A percentile compares a stretch with the other conserved stretches of the same genome.
phyloP scores from a whole-genome alignment of 2,888 invertebrate genomes.

The Heteromyza rotundicornis region DNA sequence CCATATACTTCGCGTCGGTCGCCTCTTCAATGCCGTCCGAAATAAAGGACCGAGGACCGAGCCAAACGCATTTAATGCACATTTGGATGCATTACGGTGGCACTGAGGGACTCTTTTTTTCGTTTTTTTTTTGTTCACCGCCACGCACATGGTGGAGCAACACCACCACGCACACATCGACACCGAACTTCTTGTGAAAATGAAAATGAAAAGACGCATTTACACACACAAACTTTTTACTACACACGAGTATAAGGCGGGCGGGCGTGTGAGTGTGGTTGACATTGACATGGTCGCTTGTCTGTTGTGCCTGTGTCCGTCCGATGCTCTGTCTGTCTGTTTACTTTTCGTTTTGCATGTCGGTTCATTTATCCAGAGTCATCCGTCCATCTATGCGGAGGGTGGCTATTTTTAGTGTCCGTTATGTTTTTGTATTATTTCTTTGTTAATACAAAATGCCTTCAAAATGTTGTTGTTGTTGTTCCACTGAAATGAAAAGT shows the following conservation, averaged over 20 bases:
- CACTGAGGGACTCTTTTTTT: neutral
- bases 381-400: conserved; percentile 37
- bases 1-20: neutral
- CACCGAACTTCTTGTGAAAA: neutral
- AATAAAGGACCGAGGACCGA: neutral
- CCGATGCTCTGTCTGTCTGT: no score
- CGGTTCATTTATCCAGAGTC: conserved; percentile 28
- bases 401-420: conserved; percentile 59
- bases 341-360: conserved; percentile 30
- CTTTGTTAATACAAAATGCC: neutral
- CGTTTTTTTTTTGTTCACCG: neutral
- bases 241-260: neutral
- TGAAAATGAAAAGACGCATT: neutral
- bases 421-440: conserved; percentile 25
- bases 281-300: conserved; percentile 38
- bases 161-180: neutral
- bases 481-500: neutral
- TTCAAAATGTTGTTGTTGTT: no score
- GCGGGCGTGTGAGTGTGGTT: conserved; percentile 30
- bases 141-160: no score
- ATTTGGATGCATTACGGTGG: neutral
- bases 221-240: neutral
- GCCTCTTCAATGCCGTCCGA: neutral
- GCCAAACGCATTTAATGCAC: neutral
- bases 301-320: no score